These are phyloP conservation scores for Calephelis perditalis DNA, from an alignment of 2,888 invertebrate species.

Conservation along the genomic window DNA sequence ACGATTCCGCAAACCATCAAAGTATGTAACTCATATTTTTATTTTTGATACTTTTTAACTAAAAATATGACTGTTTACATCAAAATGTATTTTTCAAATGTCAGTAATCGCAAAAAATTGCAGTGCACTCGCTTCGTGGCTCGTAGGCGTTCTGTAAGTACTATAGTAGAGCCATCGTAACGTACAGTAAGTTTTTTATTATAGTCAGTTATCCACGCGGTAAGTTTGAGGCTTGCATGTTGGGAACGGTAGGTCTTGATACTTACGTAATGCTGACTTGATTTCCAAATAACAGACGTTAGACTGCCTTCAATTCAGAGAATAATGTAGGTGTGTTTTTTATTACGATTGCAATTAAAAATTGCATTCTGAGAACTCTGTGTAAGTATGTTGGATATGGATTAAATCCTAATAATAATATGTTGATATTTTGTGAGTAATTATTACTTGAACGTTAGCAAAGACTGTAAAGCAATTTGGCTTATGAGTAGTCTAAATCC, in stretches of 20 bases:
- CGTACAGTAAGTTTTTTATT: conserved; percentile 77
- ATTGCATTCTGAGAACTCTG: conserved; percentile 1
- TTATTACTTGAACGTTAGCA: no score
- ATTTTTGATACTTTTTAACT: conserved; percentile 34
- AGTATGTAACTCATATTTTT: neutral
- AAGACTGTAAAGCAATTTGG: no score
- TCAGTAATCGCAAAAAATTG: conserved; percentile 66
- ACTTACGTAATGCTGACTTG: conserved; percentile 39
- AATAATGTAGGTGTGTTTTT: conserved; percentile 4
- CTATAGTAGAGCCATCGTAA: conserved; percentile 68
- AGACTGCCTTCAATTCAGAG: conserved; percentile 6
- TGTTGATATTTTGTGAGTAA: no score
- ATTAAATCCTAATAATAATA: neutral
- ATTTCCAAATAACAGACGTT: conserved; percentile 17
- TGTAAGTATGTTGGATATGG: conserved; percentile 3
- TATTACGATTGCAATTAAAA: conserved; percentile 2
- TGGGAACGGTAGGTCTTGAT: conserved; percentile 48
- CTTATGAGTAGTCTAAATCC: no score
- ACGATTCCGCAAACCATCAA: neutral
- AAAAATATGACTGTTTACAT: conserved; percentile 69
- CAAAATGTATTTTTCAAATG: conserved; percentile 78
- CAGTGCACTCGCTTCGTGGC: conserved; percentile 53
- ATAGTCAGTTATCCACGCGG: conserved; percentile 67
- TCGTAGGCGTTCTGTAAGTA: conserved; percentile 67
- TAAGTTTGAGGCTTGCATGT: conserved; percentile 57